Percentiles rank a stretch among this genome's conserved stretches.
Evolutionary conservation across 2,113 vertebrate species (phyloP).

Genomic region (Agapornis roseicollis): DNA sequence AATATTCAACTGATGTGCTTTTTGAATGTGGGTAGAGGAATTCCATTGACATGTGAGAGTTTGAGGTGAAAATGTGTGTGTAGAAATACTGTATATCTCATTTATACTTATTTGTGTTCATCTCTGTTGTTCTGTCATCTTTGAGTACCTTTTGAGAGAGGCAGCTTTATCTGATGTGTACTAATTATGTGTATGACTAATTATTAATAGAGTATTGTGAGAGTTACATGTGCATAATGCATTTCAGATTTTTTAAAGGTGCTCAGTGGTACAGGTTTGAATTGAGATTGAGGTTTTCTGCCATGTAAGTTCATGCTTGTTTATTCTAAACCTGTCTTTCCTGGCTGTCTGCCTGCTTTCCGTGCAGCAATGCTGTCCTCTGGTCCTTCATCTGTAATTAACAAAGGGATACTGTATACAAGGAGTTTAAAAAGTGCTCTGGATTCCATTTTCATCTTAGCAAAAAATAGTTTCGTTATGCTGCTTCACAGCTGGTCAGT

Average conservation of each 20-base stretch:
- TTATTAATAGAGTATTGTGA: not conserved
- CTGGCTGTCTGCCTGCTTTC: not conserved
- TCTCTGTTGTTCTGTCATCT: not conserved
- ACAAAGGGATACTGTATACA: not conserved
- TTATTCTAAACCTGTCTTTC: not conserved
- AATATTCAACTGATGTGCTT: accelerated
- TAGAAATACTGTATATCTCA: not conserved
- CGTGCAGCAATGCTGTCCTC: not conserved
- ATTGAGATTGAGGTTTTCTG: not conserved
- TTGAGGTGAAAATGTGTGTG: not conserved
- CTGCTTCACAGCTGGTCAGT: not conserved
- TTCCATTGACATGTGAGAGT: not conserved
- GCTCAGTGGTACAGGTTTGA: not conserved
- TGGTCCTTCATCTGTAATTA: not conserved
- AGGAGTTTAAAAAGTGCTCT: not conserved
- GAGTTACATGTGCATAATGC: not conserved
- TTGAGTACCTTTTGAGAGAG: not conserved
- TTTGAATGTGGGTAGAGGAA: not conserved
- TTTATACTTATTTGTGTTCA: not conserved
- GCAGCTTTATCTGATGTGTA: not conserved
- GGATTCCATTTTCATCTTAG: not conserved
- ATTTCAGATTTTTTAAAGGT: not conserved
- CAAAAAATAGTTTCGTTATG: not conserved
- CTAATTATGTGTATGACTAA: not conserved
- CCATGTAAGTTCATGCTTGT: not conserved